A percentile compares a stretch with the other conserved stretches of the same genome.
Evolutionary conservation across 2,113 vertebrate species (phyloP).

Genomic region (Patagioenas fasciata): DNA sequence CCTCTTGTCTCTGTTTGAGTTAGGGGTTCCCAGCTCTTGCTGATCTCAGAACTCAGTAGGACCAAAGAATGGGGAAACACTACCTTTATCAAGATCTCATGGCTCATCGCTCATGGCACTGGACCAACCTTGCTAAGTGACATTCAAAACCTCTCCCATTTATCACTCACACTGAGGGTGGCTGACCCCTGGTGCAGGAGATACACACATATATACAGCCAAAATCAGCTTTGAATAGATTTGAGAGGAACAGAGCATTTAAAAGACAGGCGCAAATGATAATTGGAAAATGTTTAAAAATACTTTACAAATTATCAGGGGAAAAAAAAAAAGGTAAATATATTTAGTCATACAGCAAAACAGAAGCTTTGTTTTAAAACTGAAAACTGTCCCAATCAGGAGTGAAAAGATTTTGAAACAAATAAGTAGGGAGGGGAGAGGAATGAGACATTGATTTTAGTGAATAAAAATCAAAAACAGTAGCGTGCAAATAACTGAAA

Average conservation of each 20-base stretch:
- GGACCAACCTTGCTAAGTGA: neutral
- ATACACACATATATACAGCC: neutral
- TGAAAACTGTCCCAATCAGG: neutral
- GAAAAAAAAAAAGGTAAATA: neutral
- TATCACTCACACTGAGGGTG: neutral
- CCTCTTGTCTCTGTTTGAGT: neutral
- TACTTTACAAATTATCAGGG: neutral
- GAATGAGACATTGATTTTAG: neutral
- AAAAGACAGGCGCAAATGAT: neutral
- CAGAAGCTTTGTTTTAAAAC: neutral
- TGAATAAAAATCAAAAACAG: neutral
- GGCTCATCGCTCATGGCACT: neutral
- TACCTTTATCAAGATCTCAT: neutral
- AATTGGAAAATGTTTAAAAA: neutral
- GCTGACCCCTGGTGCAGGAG: neutral
- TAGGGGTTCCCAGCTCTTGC: neutral
- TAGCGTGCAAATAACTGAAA: neutral
- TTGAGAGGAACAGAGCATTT: neutral
- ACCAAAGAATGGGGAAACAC: neutral
- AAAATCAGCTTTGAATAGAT: neutral
- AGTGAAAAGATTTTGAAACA: neutral
- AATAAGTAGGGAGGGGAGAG: neutral
- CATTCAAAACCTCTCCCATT: neutral
- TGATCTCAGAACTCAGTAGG: neutral
- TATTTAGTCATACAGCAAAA: neutral